Percentiles rank a stretch among this genome's conserved stretches.
Evolutionary conservation across 1,140 invertebrate species (phyloP).

Genomic region (Tetragnatha versicolor): DNA sequence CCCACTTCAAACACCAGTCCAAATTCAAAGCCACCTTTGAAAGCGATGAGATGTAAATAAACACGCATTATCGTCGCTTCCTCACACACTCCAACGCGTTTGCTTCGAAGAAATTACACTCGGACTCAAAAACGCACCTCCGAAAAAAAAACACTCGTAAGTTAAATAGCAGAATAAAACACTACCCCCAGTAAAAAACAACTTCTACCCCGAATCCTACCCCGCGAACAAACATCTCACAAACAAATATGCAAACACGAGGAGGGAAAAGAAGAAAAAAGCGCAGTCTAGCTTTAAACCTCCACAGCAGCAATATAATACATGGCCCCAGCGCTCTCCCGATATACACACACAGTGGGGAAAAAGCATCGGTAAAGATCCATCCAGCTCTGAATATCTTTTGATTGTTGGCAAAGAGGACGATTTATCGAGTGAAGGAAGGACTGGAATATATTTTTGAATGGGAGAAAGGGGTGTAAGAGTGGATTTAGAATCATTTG

Average conservation of each 20-base stretch:
- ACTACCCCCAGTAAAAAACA: neutral
- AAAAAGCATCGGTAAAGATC: conserved; percentile 23
- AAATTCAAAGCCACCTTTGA: too few relatives aligned
- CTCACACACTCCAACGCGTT: too few relatives aligned
- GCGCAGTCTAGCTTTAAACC: conserved; percentile 48
- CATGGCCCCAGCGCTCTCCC: neutral
- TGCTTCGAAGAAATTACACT: too few relatives aligned
- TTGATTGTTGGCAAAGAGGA: conserved; percentile 53
- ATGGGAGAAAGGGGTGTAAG: conserved; percentile 34
- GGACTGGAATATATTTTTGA: conserved; percentile 50
- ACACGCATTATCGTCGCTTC: too few relatives aligned
- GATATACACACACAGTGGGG: neutral
- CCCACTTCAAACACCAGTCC: too few relatives aligned
- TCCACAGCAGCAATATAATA: conserved; percentile 51
- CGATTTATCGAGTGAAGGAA: conserved; percentile 48
- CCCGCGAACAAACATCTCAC: conserved; percentile 5
- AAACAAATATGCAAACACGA: conserved; percentile 49
- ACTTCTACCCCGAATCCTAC: neutral
- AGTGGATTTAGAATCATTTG: conserved; percentile 53
- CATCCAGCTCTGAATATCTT: conserved; percentile 50
- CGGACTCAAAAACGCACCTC: neutral
- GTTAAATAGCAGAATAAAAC: too few relatives aligned
- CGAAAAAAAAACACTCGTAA: conserved; percentile 2
- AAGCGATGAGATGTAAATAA: too few relatives aligned
- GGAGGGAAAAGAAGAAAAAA: conserved; percentile 14